Base-by-base conservation (phyloP, 2,113 vertebrate species). In the Heterotilapia buettikoferi region DNA sequence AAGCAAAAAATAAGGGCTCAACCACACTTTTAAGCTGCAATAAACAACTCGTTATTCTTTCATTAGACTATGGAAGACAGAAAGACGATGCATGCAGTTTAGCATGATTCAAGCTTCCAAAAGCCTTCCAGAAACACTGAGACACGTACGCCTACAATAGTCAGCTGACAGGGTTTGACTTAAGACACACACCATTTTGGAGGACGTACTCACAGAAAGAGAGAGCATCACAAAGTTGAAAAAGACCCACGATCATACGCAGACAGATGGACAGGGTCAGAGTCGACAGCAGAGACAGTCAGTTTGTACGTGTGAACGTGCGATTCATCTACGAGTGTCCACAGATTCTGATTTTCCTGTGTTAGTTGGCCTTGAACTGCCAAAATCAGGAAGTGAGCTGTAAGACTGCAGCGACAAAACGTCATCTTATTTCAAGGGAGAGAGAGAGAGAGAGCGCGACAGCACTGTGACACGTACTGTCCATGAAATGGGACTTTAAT, bases 181-280 rank as follows among this genome's bases (percentile, higher is more conserved):
- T 19, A 79, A 63, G 76, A 63, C 73, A 83, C 63, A 83, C 88
- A 68, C 24, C 80, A 9, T 36, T 83, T 83, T 82, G 50, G 79
- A 81, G 83, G 93, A 96, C 93, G 92, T 94, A 96, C 96, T 96
- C 95, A 96, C 94, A 96, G 85, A 95, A 29, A 94, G 86, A 95
- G 90, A 95, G 88, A 94, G 92, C 79, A 84, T 90, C 95, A 97
- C 91, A 96, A 76, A 93, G 86, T 95, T 82, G 88, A 84, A 87
- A 95, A 93, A 96, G 90, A 96, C 73, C 92, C 93, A 94, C 33
- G 86, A 89, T 95, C 93, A 95, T 83, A 94, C 61, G 89, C 93
- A 92, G 94, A 96, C 95, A 96, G 93, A 96, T 90, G 92, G 92
- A 96, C 92, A 94, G 90, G 88, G 91, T 93, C 95, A 95, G 87